A percentile compares a stretch with the other conserved stretches of the same genome.
These are phyloP conservation scores for Sebastes oblongus DNA, from an alignment of 2,797 vertebrate species.

Conservation along the genomic window DNA sequence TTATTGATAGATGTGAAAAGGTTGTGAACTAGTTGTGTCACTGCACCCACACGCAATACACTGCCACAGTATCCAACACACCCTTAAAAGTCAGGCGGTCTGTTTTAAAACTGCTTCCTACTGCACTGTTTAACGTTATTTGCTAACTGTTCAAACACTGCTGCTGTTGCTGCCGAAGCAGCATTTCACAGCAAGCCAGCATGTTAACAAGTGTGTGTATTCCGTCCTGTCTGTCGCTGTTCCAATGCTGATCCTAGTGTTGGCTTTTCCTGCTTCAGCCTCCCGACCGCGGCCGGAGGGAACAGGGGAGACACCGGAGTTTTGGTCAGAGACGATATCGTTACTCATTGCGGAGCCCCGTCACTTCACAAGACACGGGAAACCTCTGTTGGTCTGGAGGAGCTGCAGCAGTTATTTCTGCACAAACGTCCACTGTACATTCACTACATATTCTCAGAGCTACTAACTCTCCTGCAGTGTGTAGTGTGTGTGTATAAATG, in stretches of 20 bases:
- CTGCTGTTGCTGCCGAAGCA: not conserved
- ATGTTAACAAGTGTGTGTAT: not conserved
- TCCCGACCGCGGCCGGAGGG: too few species aligned
- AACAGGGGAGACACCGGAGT: too few species aligned
- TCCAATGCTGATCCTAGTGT: too few species aligned
- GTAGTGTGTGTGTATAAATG: fast-evolving
- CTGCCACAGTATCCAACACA: not conserved
- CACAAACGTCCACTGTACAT: too few species aligned
- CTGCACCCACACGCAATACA: not conserved
- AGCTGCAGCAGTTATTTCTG: too few species aligned
- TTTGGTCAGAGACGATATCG: fast-evolving
- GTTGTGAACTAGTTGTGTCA: not conserved
- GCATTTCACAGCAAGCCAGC: not conserved
- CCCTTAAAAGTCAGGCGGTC: not conserved
- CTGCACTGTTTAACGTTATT: not conserved
- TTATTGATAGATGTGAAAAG: too few species aligned
- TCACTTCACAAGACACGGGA: too few species aligned
- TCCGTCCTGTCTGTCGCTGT: not conserved
- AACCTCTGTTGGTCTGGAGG: too few species aligned
- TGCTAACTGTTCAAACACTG: not conserved
- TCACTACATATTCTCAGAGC: too few species aligned
- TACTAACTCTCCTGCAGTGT: too few species aligned
- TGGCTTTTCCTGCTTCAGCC: too few species aligned
- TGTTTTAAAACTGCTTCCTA: not conserved
- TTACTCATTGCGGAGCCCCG: fast-evolving